These are phyloP conservation scores for Rhynchopsitta pachyrhyncha DNA, from an alignment of 2,113 vertebrate genomes.

Conservation along the genomic window DNA sequence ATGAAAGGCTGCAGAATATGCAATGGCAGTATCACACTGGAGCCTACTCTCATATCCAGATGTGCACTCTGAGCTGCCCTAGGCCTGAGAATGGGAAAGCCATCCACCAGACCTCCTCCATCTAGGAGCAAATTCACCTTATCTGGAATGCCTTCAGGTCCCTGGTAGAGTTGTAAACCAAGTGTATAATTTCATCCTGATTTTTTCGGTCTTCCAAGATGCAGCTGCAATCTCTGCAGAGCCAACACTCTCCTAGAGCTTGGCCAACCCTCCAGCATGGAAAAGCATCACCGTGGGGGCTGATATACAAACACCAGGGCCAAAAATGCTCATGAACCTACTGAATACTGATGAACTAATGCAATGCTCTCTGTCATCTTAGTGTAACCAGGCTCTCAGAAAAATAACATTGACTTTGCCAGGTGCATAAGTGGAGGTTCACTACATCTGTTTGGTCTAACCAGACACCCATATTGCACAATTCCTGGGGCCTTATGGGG, in stretches of 20 bases:
- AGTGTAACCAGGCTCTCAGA: background rate
- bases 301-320: background rate
- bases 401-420: background rate
- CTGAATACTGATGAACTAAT: constrained; percentile 5
- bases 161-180: background rate
- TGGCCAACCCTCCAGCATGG: background rate
- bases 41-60: background rate
- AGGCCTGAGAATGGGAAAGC: background rate
- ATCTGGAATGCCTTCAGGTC: background rate
- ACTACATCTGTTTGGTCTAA: background rate
- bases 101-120: background rate
- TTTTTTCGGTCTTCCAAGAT: background rate
- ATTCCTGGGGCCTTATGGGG: background rate
- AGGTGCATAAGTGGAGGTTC: background rate
- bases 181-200: background rate
- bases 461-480: background rate
- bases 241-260: background rate
- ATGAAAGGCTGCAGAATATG: background rate
- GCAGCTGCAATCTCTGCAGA: background rate
- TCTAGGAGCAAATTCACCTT: background rate
- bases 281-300: background rate
- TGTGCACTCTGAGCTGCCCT: background rate
- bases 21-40: background rate
- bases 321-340: background rate
- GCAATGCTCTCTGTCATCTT: background rate